Base-by-base conservation (phyloP, 2,113 vertebrate species). In the Glaucidium brasilianum region DNA sequence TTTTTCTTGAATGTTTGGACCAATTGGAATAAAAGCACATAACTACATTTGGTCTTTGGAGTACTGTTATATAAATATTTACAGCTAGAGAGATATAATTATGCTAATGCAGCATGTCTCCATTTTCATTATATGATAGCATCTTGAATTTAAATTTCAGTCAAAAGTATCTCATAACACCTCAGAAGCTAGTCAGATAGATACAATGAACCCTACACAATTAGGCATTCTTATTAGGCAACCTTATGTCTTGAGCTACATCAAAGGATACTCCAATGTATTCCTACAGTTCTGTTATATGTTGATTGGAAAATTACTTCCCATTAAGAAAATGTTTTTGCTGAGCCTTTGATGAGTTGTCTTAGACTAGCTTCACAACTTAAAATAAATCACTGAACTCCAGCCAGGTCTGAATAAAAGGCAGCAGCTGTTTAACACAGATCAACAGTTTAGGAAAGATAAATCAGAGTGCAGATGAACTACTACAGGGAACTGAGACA, bases 231-330 rank as follows among this genome's bases (percentile, higher is more conserved):
- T 86, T 89, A 81, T 56, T 71, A 77, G 64, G 76, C 76, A 86
- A 64, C 56, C 9, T 6, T 56, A 10, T 53, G 76, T 69, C 80
- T 77, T 41, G 75, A 78, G 80, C 58, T 79, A 92, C 89, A 89
- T 89, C 83, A 95, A 94, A 95, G 86, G 39, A 37, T 45, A 81
- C 4, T 62, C 62, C 69, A 59, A 5, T 27, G 41, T 19, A 58
- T 55, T 72, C 53, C 76, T 94, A 78, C 5, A 3, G 64, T 68
- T 86, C 82, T 92, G 53, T 80, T 92, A 76, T 15, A 67, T 17
- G 35, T 26, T 88, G 91, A 95, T 75, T 86, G 91, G 79, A 89
- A 95, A 96, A 96, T 89, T 94, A 89, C 86, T 94, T 97, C 80
- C 76, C 90, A 92, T 90, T 94, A 96, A 95, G 78, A 85, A 96